Conservation (phyloP, 37 sponge, comb jelly and placozoan genomes). For the Haliclona indistincta region DNA sequence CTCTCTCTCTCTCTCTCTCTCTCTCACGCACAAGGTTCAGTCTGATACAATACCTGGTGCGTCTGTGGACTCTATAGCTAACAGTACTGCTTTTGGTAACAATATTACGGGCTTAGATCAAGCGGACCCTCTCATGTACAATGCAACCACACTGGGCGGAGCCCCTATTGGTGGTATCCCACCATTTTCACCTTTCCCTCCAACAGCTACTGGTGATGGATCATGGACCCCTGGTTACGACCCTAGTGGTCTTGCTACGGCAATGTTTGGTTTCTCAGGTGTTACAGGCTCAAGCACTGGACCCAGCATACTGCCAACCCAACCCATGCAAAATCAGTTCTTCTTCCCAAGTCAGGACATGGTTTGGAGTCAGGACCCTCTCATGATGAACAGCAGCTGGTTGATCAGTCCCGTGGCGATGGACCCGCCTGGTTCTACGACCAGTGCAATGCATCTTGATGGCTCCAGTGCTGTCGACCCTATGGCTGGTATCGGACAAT, state of each 20-base stretch:
- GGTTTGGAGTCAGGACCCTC: conserved; percentile 66
- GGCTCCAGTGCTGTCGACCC: conserved; percentile 32
- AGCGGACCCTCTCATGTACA: too few relatives aligned
- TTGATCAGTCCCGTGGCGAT: conserved; percentile 33
- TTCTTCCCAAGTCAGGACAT: conserved; percentile 27
- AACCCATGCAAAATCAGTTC: conserved; percentile 35
- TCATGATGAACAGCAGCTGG: conserved; percentile 29
- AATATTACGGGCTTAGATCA: too few relatives aligned
- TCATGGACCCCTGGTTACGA: conserved; percentile 57
- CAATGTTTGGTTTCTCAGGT: conserved; percentile 28
- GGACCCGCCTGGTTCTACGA: conserved; percentile 24
- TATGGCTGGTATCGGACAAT: conserved; percentile 30
- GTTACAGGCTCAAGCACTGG: conserved; percentile 2
- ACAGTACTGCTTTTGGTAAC: too few relatives aligned
- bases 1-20: not conserved
- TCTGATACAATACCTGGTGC: too few relatives aligned
- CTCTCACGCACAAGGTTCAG: not conserved
- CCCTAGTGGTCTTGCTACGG: conserved; percentile 29
- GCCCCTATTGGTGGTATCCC: not conserved
- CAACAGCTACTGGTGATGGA: conserved; percentile 34
- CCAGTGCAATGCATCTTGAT: not conserved
- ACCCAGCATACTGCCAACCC: conserved; percentile 28
- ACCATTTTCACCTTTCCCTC: conserved; percentile 47
- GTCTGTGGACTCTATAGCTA: too few relatives aligned
- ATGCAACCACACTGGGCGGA: not conserved